These are phyloP conservation scores for Dugesia japonica DNA, from an alignment of 2,888 invertebrate genomes.

Conservation along the genomic window DNA sequence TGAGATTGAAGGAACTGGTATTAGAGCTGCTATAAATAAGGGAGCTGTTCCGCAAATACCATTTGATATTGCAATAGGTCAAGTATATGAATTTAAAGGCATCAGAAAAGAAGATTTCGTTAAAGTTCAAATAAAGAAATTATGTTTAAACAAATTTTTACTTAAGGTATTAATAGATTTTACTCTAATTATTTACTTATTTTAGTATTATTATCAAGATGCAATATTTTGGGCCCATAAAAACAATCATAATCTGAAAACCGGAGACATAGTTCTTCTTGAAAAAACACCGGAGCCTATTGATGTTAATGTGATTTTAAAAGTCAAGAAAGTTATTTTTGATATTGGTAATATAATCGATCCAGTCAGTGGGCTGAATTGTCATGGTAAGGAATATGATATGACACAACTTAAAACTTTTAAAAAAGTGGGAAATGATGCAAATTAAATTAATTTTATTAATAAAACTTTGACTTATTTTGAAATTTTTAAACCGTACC, in stretches of 20 bases:
- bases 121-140: constrained; percentile 1
- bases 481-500: no score
- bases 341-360: constrained; percentile 26
- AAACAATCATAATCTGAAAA: constrained; percentile 12
- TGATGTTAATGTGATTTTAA: constrained; percentile 31
- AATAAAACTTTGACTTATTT: no score
- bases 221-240: constrained; percentile 34
- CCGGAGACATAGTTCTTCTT: constrained; percentile 32
- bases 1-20: neutral
- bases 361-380: constrained; percentile 34
- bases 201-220: constrained; percentile 31
- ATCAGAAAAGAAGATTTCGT: neutral
- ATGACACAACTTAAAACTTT: neutral
- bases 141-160: neutral
- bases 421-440: neutral
- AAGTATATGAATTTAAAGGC: neutral
- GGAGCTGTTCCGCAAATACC: neutral
- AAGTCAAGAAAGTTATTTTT: constrained; percentile 29
- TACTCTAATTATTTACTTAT: neutral
- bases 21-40: neutral
- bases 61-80: constrained; percentile 20
- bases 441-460: neutral
- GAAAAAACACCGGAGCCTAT: constrained; percentile 31
- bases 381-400: constrained; percentile 26
- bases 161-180: neutral